Evolutionary conservation across 2,797 vertebrate genomes (phyloP), one percentile per base, ranked within the genome.

Genomic region (Liparis tanakae): DNA sequence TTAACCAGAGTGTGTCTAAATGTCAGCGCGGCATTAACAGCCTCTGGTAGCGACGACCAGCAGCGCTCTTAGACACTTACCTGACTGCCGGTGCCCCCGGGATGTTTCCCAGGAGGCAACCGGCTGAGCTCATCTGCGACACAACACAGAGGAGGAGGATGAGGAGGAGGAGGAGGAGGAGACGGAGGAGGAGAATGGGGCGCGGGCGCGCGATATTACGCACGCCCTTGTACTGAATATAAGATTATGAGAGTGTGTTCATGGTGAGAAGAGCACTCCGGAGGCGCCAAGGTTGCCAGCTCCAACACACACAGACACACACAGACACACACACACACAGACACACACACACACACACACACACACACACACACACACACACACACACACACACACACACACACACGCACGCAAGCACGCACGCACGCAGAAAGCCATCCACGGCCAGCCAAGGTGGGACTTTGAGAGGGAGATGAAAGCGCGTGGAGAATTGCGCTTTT

Each of bases 71-170:
- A n/a, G n/a, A 9, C 76, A 50, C 69, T 58, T 50, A 72, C 55
- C 39, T 55, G 58, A 58, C 51, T 48, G 22, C 46, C 34, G 53
- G 62, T 64, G 15, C 33, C 51, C 81, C 37, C 14, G 13, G 62
- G 68, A 59, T 62, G 66, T 74, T 72, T 70, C 67, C 75, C 69
- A 39, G 54, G 79, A 62, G 59, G 59, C 55, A 64, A 66, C 57
- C 50, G 57, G 57, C 68, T 83, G 73, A 83, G 59, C 72, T 85
- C 78, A 89, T 83, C 76, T 83, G 84, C 53, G 67, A 74, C 67
- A 79, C 54, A 74, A 65, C 78, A 71, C 30, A 12, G 46, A 54
- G 25, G 59, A 36, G 56, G 57, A 12, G 67, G 64, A 36, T 46
- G 37, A 30, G 57, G 25, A 30, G 55, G 70, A 18, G 36, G 34